Base-by-base conservation (phyloP, 2,113 vertebrate genomes). In the Echinops telfairi region DNA sequence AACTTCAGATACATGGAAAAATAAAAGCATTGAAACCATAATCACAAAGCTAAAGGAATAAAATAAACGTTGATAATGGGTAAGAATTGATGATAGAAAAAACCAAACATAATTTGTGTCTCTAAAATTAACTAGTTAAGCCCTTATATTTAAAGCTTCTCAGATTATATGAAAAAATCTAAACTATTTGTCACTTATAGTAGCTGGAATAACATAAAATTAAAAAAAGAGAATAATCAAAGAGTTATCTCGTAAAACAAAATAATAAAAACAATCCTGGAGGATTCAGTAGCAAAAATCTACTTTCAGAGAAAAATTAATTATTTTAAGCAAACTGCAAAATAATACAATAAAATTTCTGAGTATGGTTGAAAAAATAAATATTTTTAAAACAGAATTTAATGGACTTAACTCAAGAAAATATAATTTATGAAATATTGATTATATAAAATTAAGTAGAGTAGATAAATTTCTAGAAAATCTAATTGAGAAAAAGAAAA, bases 381-480 rank as follows among this genome's bases (percentile, higher is more conserved):
- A 73, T n/a, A 40, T 70, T n/a, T 91, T 83, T 57, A 53, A 96
- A 95, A 12, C 25, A 94, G 91, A 85, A 36, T 33, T 40, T 88
- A 94, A 75, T 96, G 6, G 11, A 53, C 66, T 76, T 76, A 93
- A 90, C 73, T 83, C 9, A 47, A 60, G 90, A 85, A 95, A 95
- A 70, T 27, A 82, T 20, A 85, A 88, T 71, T 88, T 87, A 77
- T 83, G 60, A 91, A 22, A 1, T 19, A 22, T 75, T 17, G 19
- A 87, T 94, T 92, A 31, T 66, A 90, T 88, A 78, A 95, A 91
- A 91, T 64, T 71, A 38, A 90, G 25, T 62, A 89, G 23, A 88
- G 20, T 57, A 86, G 23, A 87, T 23, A 71, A 3, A 2, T 83
- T 93, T 81, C 57, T 88, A 43, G 33, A 70, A 95, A 83, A 53